Conservation (phyloP, 1,140 invertebrate genomes). For the Melitaea cinxia region DNA sequence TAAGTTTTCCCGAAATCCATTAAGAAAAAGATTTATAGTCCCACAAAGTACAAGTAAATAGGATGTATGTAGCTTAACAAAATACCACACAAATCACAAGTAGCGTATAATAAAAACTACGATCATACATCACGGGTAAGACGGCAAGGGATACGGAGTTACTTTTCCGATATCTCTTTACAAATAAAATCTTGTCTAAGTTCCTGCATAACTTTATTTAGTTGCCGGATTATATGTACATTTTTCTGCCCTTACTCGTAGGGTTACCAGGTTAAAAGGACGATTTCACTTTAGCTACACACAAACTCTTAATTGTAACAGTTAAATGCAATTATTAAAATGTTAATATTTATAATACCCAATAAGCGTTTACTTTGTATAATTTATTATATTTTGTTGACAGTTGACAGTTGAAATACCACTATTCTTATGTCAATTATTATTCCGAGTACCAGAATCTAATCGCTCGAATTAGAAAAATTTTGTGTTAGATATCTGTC, state of each 20-base stretch:
- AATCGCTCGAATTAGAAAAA: too few relatives aligned
- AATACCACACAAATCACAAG: conserved; percentile 7
- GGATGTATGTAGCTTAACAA: neutral
- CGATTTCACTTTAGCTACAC: too few relatives aligned
- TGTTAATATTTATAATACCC: too few relatives aligned
- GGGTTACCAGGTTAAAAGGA: conserved; percentile 3
- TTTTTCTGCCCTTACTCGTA: conserved; percentile 45
- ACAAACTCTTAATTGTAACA: too few relatives aligned
- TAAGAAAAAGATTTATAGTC: neutral
- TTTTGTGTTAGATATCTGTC: too few relatives aligned
- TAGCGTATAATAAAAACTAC: conserved; percentile 36
- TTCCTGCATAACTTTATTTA: conserved; percentile 59
- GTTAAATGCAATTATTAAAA: too few relatives aligned
- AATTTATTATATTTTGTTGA: too few relatives aligned
- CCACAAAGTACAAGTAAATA: neutral
- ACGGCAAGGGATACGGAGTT: conserved; percentile 41
- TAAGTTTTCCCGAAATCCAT: neutral
- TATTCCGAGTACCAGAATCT: too few relatives aligned
- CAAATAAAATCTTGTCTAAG: conserved; percentile 46
- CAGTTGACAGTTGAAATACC: too few relatives aligned
- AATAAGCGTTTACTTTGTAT: too few relatives aligned
- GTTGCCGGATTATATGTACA: conserved; percentile 37
- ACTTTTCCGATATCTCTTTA: conserved; percentile 56
- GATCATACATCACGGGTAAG: conserved; percentile 40
- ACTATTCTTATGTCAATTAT: too few relatives aligned